phyloP scores from a whole-genome alignment of 2,797 vertebrate genomes.

The Pseudochirops cupreus region DNA sequence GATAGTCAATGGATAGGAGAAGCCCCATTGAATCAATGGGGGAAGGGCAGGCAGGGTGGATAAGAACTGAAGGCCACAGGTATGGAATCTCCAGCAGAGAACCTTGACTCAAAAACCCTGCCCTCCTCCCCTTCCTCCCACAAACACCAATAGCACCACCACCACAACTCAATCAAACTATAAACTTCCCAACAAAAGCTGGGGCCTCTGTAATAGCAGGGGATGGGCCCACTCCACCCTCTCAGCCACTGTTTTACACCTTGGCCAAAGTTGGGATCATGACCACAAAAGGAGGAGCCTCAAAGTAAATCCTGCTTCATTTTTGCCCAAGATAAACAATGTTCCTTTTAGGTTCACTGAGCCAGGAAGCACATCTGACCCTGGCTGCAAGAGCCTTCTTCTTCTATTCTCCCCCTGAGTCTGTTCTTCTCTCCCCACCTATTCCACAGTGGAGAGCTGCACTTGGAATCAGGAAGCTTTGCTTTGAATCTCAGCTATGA shows the following conservation, averaged over 20 bases:
- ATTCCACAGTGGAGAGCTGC: not conserved
- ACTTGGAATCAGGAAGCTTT: not conserved
- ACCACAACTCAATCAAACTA: not conserved
- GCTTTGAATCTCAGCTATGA: not conserved
- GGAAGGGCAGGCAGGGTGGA: not conserved
- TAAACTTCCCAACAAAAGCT: slow-evolving; percentile 1
- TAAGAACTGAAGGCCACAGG: not conserved
- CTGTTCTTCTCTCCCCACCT: not conserved
- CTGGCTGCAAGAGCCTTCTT: not conserved
- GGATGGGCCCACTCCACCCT: not conserved
- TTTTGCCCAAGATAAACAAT: not conserved
- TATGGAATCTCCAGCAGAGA: not conserved
- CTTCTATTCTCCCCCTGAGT: not conserved
- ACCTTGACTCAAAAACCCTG: slow-evolving; percentile 9
- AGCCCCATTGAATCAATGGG: not conserved
- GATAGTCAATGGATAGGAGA: not conserved
- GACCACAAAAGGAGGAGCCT: not conserved
- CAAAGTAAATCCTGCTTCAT: not conserved
- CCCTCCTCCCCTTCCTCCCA: not conserved
- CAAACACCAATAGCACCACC: not conserved
- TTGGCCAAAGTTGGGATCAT: not conserved
- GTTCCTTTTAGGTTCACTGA: not conserved
- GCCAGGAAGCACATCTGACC: not conserved
- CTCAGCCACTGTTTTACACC: not conserved
- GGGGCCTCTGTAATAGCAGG: not conserved